phyloP scores from a whole-genome alignment of 2,113 vertebrate species.

The Pomatostomus ruficeps region DNA sequence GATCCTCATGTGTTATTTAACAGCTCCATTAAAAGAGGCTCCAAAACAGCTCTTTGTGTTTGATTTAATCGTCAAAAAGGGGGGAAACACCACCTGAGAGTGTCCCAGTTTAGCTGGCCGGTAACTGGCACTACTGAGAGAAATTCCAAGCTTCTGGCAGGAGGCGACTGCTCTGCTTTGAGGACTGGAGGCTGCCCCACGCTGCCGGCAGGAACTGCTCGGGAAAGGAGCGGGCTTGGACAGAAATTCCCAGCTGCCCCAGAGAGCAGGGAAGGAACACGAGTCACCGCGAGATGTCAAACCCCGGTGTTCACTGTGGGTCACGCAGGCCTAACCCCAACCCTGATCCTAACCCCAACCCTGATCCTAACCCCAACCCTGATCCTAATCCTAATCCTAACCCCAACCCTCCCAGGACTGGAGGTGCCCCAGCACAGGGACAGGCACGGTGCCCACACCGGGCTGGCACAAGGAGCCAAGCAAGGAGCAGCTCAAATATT shows the following conservation, averaged over 20 bases:
- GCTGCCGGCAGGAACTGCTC: neutral
- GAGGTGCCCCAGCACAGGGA: neutral
- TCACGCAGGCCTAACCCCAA: neutral
- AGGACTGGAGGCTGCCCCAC: neutral
- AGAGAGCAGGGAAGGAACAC: neutral
- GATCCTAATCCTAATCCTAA: too few species aligned
- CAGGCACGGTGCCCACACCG: neutral
- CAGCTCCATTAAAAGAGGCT: neutral
- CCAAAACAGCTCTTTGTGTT: accelerated
- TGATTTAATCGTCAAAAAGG: neutral
- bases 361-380: too few species aligned
- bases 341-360: too few species aligned
- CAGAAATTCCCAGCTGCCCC: neutral
- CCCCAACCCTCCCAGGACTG: neutral
- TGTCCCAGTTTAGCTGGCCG: neutral
- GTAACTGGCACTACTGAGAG: neutral
- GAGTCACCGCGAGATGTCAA: neutral
- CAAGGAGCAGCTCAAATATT: neutral
- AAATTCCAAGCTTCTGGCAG: neutral
- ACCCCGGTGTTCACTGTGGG: neutral
- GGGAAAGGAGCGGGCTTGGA: neutral
- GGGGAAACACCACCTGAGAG: neutral
- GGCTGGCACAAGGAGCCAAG: neutral
- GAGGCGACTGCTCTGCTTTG: neutral
- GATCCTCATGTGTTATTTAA: accelerated